Conservation (phyloP, 1,140 invertebrate species). For the Cyclina sinensis region DNA sequence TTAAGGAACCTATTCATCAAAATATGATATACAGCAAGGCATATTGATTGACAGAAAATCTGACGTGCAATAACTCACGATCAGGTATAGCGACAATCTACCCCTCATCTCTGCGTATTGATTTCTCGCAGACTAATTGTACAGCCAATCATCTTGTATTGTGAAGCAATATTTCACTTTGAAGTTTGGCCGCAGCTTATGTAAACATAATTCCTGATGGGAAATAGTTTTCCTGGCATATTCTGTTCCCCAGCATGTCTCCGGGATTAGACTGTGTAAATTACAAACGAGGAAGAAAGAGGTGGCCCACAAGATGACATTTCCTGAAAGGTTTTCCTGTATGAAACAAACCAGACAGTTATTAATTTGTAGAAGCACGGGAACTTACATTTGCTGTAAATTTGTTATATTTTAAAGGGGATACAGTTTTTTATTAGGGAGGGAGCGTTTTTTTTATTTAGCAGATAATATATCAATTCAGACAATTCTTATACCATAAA, state of each 20-base stretch:
- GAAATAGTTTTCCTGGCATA: conserved; percentile 65
- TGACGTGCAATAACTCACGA: conserved; percentile 44
- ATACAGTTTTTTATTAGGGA: too few species aligned
- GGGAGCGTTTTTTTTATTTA: too few species aligned
- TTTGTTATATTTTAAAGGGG: too few species aligned
- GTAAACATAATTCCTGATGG: conserved; percentile 65
- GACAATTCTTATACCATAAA: too few species aligned
- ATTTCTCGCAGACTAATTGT: conserved; percentile 67
- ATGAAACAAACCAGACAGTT: neutral
- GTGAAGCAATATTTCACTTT: conserved; percentile 70
- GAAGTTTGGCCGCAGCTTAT: conserved; percentile 63
- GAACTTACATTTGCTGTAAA: neutral
- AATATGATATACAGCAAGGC: conserved; percentile 5
- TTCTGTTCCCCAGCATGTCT: conserved; percentile 55
- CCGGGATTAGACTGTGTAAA: conserved; percentile 50
- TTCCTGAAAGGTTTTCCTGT: conserved; percentile 2
- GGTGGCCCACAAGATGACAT: neutral
- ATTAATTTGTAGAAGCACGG: neutral
- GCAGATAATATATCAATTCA: too few species aligned
- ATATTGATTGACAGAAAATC: conserved; percentile 52
- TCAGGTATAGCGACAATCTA: conserved; percentile 46
- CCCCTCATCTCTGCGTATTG: conserved; percentile 60
- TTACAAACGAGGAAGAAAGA: conserved; percentile 31
- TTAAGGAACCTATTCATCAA: conserved; percentile 20
- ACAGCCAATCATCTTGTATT: conserved; percentile 63